A percentile compares a stretch with the other conserved stretches of the same genome.
phyloP scores from a whole-genome alignment of 2,888 invertebrate species.

The Polietes domitor region DNA sequence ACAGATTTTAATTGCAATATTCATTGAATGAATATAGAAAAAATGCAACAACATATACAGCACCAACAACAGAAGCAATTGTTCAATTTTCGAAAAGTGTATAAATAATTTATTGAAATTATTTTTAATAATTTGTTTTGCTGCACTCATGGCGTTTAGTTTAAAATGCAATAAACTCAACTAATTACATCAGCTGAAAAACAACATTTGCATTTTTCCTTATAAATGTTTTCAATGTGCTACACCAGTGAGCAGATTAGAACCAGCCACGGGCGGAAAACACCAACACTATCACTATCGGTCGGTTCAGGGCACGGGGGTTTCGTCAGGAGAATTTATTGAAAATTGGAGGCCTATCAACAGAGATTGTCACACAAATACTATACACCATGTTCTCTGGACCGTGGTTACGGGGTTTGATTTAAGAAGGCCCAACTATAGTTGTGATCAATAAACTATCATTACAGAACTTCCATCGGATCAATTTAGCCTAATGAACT shows the following conservation, averaged over 20 bases:
- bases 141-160: constrained; percentile 34
- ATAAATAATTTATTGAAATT: constrained; percentile 52
- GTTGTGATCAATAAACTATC: too few species aligned
- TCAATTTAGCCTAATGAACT: too few species aligned
- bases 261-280: background rate
- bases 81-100: constrained; percentile 8
- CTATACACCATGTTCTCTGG: too few species aligned
- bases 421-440: too few species aligned
- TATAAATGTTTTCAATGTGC: constrained; percentile 6
- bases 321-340: too few species aligned
- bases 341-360: too few species aligned
- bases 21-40: constrained; percentile 45
- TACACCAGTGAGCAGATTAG: background rate
- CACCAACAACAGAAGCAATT: constrained; percentile 23
- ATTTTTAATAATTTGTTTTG: constrained; percentile 52
- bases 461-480: too few species aligned
- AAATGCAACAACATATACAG: background rate
- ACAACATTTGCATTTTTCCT: constrained; percentile 15
- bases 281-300: background rate
- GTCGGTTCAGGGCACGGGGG: too few species aligned
- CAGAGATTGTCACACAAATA: too few species aligned
- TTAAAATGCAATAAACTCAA: constrained; percentile 69
- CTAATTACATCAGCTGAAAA: constrained; percentile 71
- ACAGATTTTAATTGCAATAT: constrained; percentile 24
- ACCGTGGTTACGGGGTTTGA: too few species aligned